These are phyloP conservation scores for Saccostrea echinata DNA, from an alignment of 1,140 invertebrate genomes.

Conservation along the genomic window DNA sequence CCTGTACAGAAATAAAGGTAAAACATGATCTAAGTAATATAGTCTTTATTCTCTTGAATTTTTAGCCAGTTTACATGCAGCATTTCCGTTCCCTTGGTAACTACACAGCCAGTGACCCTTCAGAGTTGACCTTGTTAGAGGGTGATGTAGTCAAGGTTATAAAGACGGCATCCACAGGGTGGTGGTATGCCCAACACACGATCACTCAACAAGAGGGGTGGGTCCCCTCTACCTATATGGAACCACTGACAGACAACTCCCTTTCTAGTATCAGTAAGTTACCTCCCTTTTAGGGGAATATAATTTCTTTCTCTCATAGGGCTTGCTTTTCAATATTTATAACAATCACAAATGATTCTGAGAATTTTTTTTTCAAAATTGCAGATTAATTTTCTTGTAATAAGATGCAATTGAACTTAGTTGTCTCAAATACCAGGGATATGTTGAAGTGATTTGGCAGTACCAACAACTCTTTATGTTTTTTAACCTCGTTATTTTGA, in stretches of 20 bases:
- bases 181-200: conserved; percentile 95
- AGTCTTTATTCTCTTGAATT: not conserved
- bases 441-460: no score
- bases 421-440: no score
- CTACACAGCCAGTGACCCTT: conserved; percentile 91
- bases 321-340: no score
- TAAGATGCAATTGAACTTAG: no score
- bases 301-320: no score
- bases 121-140: conserved; percentile 92
- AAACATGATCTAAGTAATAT: not conserved
- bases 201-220: conserved; percentile 90
- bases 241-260: conserved; percentile 81
- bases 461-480: no score
- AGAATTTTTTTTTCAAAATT: no score
- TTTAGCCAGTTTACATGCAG: conserved; percentile 51
- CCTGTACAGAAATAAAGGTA: no score
- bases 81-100: conserved; percentile 88
- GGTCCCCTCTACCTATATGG: conserved; percentile 95
- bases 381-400: no score
- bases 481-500: no score
- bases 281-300: not conserved
- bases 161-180: conserved; percentile 95
- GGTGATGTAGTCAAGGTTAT: conserved; percentile 90
- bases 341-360: no score
- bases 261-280: conserved; percentile 15